A percentile compares a stretch with the other conserved stretches of the same genome.
Conservation (phyloP, 2,888 invertebrate genomes). For the Eupithecia abbreviata region DNA sequence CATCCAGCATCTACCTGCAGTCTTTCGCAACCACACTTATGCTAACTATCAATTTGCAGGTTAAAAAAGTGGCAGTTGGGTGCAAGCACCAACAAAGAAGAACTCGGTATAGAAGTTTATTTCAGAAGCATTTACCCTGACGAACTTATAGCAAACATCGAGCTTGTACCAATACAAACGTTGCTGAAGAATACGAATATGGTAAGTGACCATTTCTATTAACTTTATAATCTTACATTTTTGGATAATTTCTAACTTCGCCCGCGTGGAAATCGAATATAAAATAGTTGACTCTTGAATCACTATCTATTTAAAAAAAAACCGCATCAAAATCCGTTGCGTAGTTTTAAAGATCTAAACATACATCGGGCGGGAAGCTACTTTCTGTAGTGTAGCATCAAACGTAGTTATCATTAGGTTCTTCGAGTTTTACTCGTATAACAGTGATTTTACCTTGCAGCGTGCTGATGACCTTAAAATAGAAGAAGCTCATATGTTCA, state of each 20-base stretch:
- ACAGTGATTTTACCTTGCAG: conserved; percentile 12
- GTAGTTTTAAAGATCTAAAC: too few species aligned
- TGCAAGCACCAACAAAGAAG: background rate
- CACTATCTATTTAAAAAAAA: too few species aligned
- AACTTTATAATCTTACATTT: background rate
- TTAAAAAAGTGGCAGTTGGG: conserved; percentile 12
- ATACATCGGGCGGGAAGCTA: too few species aligned
- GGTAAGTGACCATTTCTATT: conserved; percentile 7
- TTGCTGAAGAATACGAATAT: conserved; percentile 21
- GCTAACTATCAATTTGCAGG: background rate
- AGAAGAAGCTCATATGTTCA: conserved; percentile 44
- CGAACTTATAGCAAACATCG: conserved; percentile 20
- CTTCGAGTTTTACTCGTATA: background rate
- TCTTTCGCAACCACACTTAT: background rate
- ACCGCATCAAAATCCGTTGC: too few species aligned
- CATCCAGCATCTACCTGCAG: too few species aligned
- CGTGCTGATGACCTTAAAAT: conserved; percentile 31
- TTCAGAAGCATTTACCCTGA: conserved; percentile 21
- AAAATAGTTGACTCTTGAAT: too few species aligned
- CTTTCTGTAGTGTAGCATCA: background rate
- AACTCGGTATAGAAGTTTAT: conserved; percentile 16
- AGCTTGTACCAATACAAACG: conserved; percentile 24
- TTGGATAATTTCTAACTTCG: background rate
- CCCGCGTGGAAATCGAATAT: too few species aligned
- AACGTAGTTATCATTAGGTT: background rate